Evolutionary conservation across 1,140 invertebrate species (phyloP), one percentile per base, ranked within the genome.

Genomic region (Orchesella cincta): DNA sequence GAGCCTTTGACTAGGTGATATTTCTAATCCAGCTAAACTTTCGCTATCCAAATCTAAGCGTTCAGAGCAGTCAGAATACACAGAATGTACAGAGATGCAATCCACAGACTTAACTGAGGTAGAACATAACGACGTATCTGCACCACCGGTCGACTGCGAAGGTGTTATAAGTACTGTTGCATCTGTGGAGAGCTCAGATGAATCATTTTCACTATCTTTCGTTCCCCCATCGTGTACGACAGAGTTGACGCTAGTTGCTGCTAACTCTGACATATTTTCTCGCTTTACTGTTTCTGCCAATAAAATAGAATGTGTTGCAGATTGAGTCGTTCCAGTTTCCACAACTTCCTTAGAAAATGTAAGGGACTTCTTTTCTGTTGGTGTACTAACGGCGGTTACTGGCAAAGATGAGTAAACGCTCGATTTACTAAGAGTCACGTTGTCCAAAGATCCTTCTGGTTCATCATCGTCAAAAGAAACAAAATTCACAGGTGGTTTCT

Each of bases 311-410:
- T 5, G 23, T n/a, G 12, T 62, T 18, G 16, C 26, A 14, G 5
- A n/a, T 28, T 62, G 12, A 8, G 18, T 46, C 5, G 12, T 14
- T n/a, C 52, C 23, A 57, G 12, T 57, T 23, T 57, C 52, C 5
- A 8, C 18, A 46, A 46, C 39, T 46, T 57, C 52, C 23, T 57
- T 14, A 8, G 52, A 57, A 57, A 57, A 26, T 12, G 52, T 46
- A 23, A 14, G 23, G 3, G 52, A 57, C 23, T 57, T 57, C 52
- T 57, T 57, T 35, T 79, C 75, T 18, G 79, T 82, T 35, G 89
- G 89, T 16, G 90, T 90, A 83, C 88, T 90, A 14, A 91, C 84
- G 79, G 89, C 91, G 18, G 90, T 90, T 0, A 89, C 85, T 29
- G 90, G 89, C 28, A 90, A 90, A 20, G 74, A 76, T 18, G 62